These are phyloP conservation scores for Pseudorhombus dupliciocellatus DNA, from an alignment of 2,113 vertebrate species.

Conservation along the genomic window DNA sequence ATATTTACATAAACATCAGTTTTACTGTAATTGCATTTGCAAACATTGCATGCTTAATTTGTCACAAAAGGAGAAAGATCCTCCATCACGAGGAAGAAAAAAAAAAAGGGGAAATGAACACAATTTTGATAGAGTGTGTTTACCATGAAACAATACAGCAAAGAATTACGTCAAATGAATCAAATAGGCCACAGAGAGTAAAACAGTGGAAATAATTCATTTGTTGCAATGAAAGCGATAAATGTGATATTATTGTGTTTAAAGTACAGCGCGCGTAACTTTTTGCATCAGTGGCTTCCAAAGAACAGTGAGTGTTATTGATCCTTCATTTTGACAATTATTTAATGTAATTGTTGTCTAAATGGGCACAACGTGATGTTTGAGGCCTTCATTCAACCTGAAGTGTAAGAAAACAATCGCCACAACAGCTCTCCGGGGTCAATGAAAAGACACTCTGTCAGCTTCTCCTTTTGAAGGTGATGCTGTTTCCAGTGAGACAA, in stretches of 20 bases:
- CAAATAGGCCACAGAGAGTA: conserved; percentile 6
- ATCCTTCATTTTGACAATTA: conserved; percentile 71
- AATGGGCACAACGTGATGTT: conserved; percentile 54
- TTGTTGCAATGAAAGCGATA: conserved; percentile 28
- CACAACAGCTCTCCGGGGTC: conserved; percentile 51
- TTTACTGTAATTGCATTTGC: conserved; percentile 62
- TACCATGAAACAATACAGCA: conserved; percentile 13
- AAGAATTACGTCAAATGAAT: conserved; percentile 30
- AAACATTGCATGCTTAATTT: conserved; percentile 66
- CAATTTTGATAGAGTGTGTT: conserved; percentile 27
- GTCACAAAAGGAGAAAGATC: conserved; percentile 47
- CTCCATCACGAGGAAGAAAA: conserved; percentile 28
- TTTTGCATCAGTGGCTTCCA: conserved; percentile 62
- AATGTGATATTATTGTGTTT: conserved; percentile 25
- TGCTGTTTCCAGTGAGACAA: conserved; percentile 34
- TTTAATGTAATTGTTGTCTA: conserved; percentile 74
- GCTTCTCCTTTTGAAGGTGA: conserved; percentile 56
- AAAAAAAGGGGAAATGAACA: conserved; percentile 20
- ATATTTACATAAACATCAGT: conserved; percentile 49
- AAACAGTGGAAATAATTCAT: conserved; percentile 42
- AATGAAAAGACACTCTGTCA: conserved; percentile 69
- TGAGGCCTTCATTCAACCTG: conserved; percentile 43
- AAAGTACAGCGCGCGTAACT: conserved; percentile 40
- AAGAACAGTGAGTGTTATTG: conserved; percentile 61
- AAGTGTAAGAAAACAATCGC: conserved; percentile 60